Base-by-base conservation (phyloP, 1,140 invertebrate genomes). In the Drosophila navojoa region DNA sequence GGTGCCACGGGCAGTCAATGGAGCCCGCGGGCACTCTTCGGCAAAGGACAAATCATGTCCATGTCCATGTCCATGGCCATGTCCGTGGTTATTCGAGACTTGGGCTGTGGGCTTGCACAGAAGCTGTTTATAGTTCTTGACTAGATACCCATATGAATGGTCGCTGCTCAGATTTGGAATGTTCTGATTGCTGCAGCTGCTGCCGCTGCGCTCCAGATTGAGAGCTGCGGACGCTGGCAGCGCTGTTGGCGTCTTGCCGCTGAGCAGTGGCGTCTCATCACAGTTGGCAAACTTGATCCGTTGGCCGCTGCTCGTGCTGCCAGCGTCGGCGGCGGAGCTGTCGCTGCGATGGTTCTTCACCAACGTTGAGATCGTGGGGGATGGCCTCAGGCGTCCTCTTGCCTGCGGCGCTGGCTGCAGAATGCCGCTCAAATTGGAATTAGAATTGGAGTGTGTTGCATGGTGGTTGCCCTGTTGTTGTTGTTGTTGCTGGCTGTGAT, bases 291-390 rank as follows among this genome's bases (percentile, higher is more conserved):
- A 91, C 69, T 91, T 87, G 16, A 91, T 90, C n/a, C 86, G 73
- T 42, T 81, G 79, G 0, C 73, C 78, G 52, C 74, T 82, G 58
- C 64, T 64, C 42, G 78, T 42, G 60, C 80, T 89, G 55, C 57
- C 69, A 1, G 73, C 74, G 13, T 91, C 89, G 3, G 70, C 27
- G 6, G 60, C 59, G 11, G 61, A 32, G 27, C 67, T 57, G 45
- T 76, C 62, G 44, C 29, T 64, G 35, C 62, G 67, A 50, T 50
- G 76, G 57, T 64, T 71, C 15, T 71, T 82, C 52, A 91, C 49
- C 47, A 91, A 72, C 25, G 81, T 81, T 76, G 90, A 89, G 78
- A 91, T 91, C 78, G 81, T 90, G 63, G 90, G 87, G 53, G 90
- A 90, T 16, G 69, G 87, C 49, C 77, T 90, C 2, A 84, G 67